phyloP scores from a whole-genome alignment of 2,797 vertebrate species.

The Gymnothorax javanicus region DNA sequence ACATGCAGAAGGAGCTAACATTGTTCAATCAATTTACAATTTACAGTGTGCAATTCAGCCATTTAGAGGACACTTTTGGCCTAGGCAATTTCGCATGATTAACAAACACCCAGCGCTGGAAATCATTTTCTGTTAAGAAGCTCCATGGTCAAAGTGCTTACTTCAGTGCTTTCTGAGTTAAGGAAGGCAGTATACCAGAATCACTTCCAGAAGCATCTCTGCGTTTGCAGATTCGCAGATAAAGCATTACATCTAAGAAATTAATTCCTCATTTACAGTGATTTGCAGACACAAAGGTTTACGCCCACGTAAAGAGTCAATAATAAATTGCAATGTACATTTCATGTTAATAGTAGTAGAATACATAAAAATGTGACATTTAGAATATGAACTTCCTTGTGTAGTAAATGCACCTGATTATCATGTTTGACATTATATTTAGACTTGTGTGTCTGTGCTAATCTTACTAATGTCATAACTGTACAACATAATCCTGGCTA shows the following conservation, averaged over 20 bases:
- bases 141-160: too few species aligned
- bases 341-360: not conserved
- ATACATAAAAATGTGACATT: not conserved
- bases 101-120: not conserved
- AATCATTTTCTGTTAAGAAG: not conserved
- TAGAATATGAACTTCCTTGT: too few species aligned
- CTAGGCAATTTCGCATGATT: not conserved
- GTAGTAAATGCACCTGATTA: too few species aligned
- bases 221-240: too few species aligned
- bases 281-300: not conserved
- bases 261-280: too few species aligned
- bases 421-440: too few species aligned
- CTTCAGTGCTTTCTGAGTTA: not conserved
- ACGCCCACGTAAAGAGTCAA: too few species aligned
- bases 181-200: not conserved
- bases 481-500: too few species aligned
- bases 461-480: not conserved
- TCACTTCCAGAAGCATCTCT: not conserved
- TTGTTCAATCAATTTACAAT: not conserved
- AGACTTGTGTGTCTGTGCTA: not conserved
- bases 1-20: not conserved
- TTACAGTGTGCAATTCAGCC: not conserved
- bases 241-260: too few species aligned
- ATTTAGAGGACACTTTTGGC: not conserved
- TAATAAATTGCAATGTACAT: too few species aligned